Conservation (phyloP, 2,797 vertebrate genomes). For the Scolopax rusticola region DNA sequence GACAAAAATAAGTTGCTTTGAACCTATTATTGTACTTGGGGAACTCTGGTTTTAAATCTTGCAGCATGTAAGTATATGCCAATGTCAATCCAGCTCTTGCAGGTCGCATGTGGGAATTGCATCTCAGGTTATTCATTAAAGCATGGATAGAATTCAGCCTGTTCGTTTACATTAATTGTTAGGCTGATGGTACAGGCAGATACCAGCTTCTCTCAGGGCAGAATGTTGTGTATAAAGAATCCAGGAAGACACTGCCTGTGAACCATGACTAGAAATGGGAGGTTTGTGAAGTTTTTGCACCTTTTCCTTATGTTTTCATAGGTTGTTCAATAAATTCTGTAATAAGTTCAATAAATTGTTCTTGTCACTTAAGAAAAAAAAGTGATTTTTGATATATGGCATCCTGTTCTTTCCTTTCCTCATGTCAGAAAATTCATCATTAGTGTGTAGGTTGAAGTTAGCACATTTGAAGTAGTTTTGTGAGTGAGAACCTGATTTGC, state of each 20-base stretch:
- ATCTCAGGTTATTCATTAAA: background rate
- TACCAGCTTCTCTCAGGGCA: background rate
- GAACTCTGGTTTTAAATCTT: constrained; percentile 31
- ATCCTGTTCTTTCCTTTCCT: background rate
- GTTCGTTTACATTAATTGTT: background rate
- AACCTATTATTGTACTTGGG: constrained; percentile 43
- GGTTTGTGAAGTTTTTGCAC: background rate
- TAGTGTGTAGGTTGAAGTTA: background rate
- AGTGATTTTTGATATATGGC: background rate
- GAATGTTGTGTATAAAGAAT: background rate
- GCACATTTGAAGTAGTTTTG: background rate
- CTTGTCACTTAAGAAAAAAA: background rate
- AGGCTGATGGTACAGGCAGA: background rate
- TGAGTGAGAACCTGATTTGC: background rate
- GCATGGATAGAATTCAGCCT: background rate
- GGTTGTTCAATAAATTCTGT: background rate
- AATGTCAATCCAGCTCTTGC: background rate
- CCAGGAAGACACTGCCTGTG: background rate
- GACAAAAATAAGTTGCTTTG: constrained; percentile 64
- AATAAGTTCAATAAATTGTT: background rate
- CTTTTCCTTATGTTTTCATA: background rate
- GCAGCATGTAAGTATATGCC: background rate
- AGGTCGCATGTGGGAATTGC: background rate
- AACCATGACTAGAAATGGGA: background rate
- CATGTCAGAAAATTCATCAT: background rate